phyloP scores from a whole-genome alignment of 2,113 vertebrate species.

The Alethe diademata region DNA sequence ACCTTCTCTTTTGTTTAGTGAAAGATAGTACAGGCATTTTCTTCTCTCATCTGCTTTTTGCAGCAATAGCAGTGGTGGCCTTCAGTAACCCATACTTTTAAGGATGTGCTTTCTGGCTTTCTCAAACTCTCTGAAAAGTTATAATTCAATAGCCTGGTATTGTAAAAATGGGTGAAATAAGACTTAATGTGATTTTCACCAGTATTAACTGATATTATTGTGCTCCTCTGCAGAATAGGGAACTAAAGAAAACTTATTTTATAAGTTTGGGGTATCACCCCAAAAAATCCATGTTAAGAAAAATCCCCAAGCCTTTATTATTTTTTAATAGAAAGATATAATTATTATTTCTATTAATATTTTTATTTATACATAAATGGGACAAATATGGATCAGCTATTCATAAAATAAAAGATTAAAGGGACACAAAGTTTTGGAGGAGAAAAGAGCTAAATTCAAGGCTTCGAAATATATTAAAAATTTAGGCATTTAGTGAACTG shows the following conservation, averaged over 20 bases:
- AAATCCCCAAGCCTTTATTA: fast-evolving
- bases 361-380: not conserved
- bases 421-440: not conserved
- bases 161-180: not conserved
- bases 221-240: not conserved
- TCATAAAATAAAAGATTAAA: not conserved
- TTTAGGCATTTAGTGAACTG: fast-evolving
- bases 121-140: slow-evolving; percentile 5
- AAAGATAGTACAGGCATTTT: not conserved
- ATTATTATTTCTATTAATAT: not conserved
- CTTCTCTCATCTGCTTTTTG: not conserved
- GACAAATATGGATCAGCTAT: not conserved
- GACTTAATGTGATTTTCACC: not conserved
- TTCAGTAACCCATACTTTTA: not conserved
- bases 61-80: not conserved
- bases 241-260: not conserved
- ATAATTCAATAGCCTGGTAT: not conserved
- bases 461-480: not conserved
- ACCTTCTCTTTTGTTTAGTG: not conserved
- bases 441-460: not conserved
- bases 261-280: not conserved
- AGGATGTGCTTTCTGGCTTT: not conserved
- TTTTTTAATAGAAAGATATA: not conserved
- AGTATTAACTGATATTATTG: not conserved
- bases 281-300: not conserved